phyloP scores from a whole-genome alignment of 2,888 invertebrate genomes.

The Conomelus anceps region DNA sequence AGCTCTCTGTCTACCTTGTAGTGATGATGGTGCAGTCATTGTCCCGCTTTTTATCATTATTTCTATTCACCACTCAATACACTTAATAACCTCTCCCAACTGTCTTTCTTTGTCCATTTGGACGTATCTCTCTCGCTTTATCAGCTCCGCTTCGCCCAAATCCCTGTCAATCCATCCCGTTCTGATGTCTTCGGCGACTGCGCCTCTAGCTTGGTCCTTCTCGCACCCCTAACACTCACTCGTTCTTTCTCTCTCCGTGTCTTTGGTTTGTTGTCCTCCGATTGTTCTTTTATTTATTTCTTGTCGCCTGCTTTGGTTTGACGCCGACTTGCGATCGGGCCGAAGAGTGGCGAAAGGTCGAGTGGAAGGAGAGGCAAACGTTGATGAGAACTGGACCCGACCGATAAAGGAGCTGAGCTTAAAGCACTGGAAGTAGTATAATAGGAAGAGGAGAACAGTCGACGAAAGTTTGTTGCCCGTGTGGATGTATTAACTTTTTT shows the following conservation, averaged over 20 bases:
- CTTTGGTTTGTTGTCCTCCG: background rate
- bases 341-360: too few relatives aligned
- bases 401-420: background rate
- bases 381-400: background rate
- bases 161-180: background rate
- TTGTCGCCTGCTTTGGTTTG: background rate
- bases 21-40: background rate
- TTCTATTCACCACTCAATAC: background rate
- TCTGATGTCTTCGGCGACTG: background rate
- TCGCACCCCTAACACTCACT: background rate
- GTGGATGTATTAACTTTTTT: background rate
- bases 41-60: background rate
- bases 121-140: background rate
- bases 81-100: background rate
- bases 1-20: background rate
- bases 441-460: background rate
- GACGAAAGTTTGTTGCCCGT: background rate
- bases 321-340: background rate
- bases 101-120: background rate
- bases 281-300: background rate
- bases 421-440: too few relatives aligned
- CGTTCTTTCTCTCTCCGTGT: background rate
- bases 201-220: background rate
- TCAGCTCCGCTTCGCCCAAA: background rate
- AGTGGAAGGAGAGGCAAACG: too few relatives aligned